phyloP scores from a whole-genome alignment of 2,888 invertebrate species.

The Ochropleura plecta region DNA sequence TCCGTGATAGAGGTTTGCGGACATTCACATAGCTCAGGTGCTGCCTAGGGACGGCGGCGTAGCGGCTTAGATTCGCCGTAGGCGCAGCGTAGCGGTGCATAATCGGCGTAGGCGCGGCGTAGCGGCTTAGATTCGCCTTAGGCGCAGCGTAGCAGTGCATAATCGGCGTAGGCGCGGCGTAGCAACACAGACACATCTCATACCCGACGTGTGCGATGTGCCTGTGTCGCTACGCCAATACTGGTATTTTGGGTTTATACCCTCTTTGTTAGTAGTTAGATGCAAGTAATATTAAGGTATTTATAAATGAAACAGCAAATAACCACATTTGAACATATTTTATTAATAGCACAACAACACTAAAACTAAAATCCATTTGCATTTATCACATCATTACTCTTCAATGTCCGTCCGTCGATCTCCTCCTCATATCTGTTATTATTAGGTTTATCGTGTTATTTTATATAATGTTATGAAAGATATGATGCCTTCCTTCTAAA shows the following conservation, averaged over 20 bases:
- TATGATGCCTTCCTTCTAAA: conserved; percentile 86
- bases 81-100: background rate
- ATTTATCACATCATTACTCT: conserved; percentile 87
- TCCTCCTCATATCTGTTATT: conserved; percentile 61
- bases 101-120: background rate
- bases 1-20: background rate
- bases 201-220: background rate
- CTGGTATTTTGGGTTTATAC: background rate
- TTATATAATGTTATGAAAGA: conserved; percentile 85
- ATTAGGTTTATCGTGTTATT: conserved; percentile 70
- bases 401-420: conserved; percentile 68
- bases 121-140: background rate
- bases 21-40: background rate
- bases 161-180: background rate
- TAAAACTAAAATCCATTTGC: conserved; percentile 84
- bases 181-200: background rate
- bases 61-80: too few relatives aligned
- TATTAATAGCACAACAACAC: conserved; percentile 91
- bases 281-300: background rate
- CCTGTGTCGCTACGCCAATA: background rate
- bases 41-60: background rate
- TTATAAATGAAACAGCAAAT: conserved; percentile 69
- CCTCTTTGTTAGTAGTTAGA: background rate
- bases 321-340: conserved; percentile 89
- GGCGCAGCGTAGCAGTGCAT: too few relatives aligned